Evolutionary conservation across 2,888 invertebrate genomes (phyloP).

Genomic region (Drosophila mulleri): DNA sequence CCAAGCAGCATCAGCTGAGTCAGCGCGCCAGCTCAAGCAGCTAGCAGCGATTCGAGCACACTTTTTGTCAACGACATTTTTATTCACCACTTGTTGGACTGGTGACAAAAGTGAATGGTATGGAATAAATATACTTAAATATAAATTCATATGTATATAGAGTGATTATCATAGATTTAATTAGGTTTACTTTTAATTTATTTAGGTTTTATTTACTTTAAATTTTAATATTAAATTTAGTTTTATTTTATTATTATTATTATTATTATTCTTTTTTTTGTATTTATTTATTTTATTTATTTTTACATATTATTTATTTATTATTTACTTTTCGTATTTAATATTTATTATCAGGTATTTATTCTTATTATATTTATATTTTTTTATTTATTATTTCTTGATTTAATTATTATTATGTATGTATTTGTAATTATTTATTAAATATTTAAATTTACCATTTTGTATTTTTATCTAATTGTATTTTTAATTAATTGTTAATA

Average conservation of each 20-base stretch:
- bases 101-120: slow-evolving; percentile 47
- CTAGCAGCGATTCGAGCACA: slow-evolving; percentile 46
- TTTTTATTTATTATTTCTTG: no score
- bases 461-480: background rate
- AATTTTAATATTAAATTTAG: background rate
- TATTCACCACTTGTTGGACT: slow-evolving; percentile 26
- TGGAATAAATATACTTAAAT: background rate
- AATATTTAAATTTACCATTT: no score
- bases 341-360: no score
- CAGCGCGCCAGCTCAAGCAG: slow-evolving; percentile 40
- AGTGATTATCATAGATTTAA: background rate
- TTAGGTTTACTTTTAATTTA: background rate
- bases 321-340: no score
- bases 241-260: background rate
- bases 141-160: background rate
- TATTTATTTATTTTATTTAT: no score
- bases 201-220: background rate
- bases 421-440: no score
- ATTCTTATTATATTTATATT: no score
- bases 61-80: slow-evolving; percentile 56
- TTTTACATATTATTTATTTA: no score
- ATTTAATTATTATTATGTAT: no score
- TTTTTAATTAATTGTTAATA: background rate
- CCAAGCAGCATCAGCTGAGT: slow-evolving; percentile 72
- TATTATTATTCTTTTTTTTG: no score